A percentile compares a stretch with the other conserved stretches of the same genome.
These are phyloP conservation scores for Ormyrus thymus DNA, from an alignment of 2,888 invertebrate genomes.

Conservation along the genomic window DNA sequence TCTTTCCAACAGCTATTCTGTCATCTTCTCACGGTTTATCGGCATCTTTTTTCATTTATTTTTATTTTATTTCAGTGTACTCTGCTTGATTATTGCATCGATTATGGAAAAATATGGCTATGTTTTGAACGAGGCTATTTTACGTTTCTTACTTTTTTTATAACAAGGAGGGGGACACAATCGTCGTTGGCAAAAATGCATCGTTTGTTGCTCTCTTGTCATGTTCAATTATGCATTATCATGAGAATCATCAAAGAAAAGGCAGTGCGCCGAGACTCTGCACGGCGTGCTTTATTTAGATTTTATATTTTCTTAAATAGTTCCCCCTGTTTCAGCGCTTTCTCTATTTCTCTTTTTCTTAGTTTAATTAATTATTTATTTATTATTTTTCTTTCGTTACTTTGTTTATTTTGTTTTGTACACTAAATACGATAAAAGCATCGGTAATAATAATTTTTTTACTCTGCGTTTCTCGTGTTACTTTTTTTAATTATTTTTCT, in stretches of 20 bases:
- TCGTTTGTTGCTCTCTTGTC: slow-evolving; percentile 61
- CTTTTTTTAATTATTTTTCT: slow-evolving; percentile 24
- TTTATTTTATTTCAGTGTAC: slow-evolving; percentile 58
- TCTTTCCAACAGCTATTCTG: slow-evolving; percentile 65
- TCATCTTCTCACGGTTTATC: slow-evolving; percentile 55
- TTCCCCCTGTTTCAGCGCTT: slow-evolving; percentile 49
- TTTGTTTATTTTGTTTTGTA: slow-evolving; percentile 55
- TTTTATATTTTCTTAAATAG: slow-evolving; percentile 50
- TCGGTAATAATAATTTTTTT: slow-evolving; percentile 53
- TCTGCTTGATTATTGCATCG: slow-evolving; percentile 71
- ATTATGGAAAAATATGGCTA: slow-evolving; percentile 75
- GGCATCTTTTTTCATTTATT: slow-evolving; percentile 54
- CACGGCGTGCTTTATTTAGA: neutral
- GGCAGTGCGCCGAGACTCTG: slow-evolving; percentile 60
- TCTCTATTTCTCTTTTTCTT: slow-evolving; percentile 45
- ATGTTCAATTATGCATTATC: slow-evolving; percentile 41
- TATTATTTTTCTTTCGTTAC: slow-evolving; percentile 49
- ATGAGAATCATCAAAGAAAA: slow-evolving; percentile 65
- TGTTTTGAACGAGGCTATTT: slow-evolving; percentile 62
- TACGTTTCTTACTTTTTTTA: slow-evolving; percentile 38
- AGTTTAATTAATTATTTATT: slow-evolving; percentile 43
- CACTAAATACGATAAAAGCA: slow-evolving; percentile 58
- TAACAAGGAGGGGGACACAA: slow-evolving; percentile 68
- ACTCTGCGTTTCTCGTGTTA: slow-evolving; percentile 44
- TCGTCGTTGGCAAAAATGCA: slow-evolving; percentile 62